Evolutionary conservation across 2,797 vertebrate genomes (phyloP).

Genomic region (Geotrypetes seraphini): DNA sequence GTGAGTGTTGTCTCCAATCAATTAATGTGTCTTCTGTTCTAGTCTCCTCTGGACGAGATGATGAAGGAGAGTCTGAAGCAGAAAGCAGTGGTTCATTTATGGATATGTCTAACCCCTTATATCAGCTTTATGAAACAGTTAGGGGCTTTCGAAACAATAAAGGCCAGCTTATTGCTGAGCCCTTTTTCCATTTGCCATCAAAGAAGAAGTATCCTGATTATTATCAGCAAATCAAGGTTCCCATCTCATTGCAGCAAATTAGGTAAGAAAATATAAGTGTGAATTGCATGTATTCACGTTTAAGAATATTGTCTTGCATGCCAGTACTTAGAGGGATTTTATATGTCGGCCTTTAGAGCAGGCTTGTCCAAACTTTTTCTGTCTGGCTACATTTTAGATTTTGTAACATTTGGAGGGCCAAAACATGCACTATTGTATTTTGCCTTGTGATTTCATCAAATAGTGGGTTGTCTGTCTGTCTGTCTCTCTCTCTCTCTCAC

Average conservation of each 20-base stretch:
- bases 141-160: slow-evolving; percentile 87
- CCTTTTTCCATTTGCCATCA: slow-evolving; percentile 90
- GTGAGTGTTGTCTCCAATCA: no score
- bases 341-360: no score
- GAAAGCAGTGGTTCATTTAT: slow-evolving; percentile 91
- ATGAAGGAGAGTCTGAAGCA: slow-evolving; percentile 88
- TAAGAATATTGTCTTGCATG: no score
- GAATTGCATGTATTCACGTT: neutral
- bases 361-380: no score
- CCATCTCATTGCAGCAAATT: slow-evolving; percentile 86
- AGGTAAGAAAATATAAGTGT: slow-evolving; percentile 64
- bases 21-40: no score
- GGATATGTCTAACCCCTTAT: slow-evolving; percentile 86
- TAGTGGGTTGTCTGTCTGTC: no score
- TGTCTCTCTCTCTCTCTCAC: no score
- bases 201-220: slow-evolving; percentile 96
- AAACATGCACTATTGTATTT: no score
- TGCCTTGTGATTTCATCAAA: no score
- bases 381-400: no score
- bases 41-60: slow-evolving; percentile 68
- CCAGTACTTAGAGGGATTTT: no score
- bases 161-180: slow-evolving; percentile 89
- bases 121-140: slow-evolving; percentile 90
- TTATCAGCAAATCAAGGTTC: slow-evolving; percentile 89
- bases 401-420: no score